Conservation (phyloP, 2,797 vertebrate genomes). For the Sphenopsis melanotis region DNA sequence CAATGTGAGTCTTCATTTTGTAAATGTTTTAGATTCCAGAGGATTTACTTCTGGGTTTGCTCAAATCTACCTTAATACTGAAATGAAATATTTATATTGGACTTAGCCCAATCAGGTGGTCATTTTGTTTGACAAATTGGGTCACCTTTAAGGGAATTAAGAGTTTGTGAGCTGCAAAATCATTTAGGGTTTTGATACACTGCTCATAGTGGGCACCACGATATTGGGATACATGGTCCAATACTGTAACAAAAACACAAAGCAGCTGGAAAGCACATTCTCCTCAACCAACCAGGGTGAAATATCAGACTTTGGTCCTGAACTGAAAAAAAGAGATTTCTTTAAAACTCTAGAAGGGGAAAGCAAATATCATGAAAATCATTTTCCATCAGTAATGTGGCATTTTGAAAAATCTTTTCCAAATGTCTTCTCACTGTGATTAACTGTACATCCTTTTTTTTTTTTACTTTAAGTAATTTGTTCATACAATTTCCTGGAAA, state of each 20-base stretch:
- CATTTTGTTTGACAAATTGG: not conserved
- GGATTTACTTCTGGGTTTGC: not conserved
- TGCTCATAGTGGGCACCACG: not conserved
- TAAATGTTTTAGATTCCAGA: not conserved
- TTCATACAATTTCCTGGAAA: not conserved
- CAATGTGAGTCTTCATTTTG: not conserved
- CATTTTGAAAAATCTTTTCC: not conserved
- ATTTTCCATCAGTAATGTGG: not conserved
- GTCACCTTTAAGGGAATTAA: not conserved
- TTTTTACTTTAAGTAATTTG: not conserved
- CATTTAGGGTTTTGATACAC: not conserved
- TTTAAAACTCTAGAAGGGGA: not conserved
- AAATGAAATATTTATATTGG: not conserved
- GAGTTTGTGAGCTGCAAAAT: not conserved
- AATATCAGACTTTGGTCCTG: not conserved
- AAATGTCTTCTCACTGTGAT: not conserved
- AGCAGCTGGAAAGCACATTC: not conserved
- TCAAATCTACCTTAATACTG: not conserved
- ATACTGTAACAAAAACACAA: not conserved
- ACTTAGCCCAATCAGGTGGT: not conserved
- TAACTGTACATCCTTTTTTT: not conserved
- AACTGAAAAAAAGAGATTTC: not conserved
- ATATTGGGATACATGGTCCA: not conserved
- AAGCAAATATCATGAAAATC: not conserved
- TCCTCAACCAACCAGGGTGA: not conserved